Base-by-base conservation (phyloP, 2,113 vertebrate species). In the Seriola quinqueradiata region DNA sequence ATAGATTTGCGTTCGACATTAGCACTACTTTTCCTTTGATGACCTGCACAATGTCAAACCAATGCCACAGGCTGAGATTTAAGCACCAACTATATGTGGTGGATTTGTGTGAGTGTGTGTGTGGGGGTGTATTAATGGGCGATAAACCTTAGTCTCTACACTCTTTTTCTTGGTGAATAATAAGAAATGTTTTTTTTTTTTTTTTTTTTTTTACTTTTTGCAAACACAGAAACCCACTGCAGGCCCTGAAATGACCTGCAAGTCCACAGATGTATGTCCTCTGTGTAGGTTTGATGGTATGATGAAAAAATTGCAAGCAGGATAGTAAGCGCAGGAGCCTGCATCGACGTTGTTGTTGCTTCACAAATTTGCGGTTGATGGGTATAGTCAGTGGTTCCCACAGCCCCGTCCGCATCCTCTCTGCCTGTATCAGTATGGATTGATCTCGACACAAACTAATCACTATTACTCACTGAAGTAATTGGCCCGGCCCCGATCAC, bases 401-500 rank as follows among this genome's bases (percentile, higher is more conserved):
- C 12, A 81, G 87, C 80, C 77, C 85, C 36, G 38, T 90, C 84
- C 59, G 13, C 75, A 46, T 72, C 83, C 70, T 79, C 91, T 86
- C 75, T 82, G 94, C 95, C 95, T 95, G 90, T 94, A 95, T 97
- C 96, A 96, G 91, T 94, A 94, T 91, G 96, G 96, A 99, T 98
- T 98, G 97, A 98, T 99, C 97, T 96, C 96, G 96, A 97, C 97
- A 96, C 96, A 95, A 93, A 96, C 96, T 98, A 98, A 99, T 99
- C 97, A 98, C 97, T 98, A 97, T 98, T 97, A 98, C 96, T 98
- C 96, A 98, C 96, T 95, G 96, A 96, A 97, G 97, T 99, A 99
- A 99, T 99, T 99, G 97, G 96, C 96, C 97, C 95, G 95, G 97
- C 96, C 95, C 95, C 96, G 96, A 98, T 98, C 97, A 97, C 95